Evolutionary conservation across 2,888 invertebrate genomes (phyloP), one percentile per base, ranked within the genome.

Genomic region (Metacarcinus magister): DNA sequence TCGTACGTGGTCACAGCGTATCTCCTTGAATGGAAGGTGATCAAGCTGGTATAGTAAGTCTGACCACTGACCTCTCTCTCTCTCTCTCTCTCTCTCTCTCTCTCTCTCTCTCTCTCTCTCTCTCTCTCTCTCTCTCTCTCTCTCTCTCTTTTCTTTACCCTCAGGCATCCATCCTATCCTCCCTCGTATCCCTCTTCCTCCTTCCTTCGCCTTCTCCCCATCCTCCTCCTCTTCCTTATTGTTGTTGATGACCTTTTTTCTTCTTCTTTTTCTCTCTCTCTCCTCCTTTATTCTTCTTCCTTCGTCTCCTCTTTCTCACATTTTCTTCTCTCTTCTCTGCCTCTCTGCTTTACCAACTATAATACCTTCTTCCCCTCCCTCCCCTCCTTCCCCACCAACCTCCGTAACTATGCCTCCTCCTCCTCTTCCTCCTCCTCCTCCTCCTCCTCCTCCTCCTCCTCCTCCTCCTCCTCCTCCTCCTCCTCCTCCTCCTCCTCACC

Each of bases 61-160:
- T n/a, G 75, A 19, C 75, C 10, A n/a, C n/a, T 87, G 39, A 32
- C 39, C 87, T 32, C 90, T 87, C 87, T 23, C 87, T 19, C 28
- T 32, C 87, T 23, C 87, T 23, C 23, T 32, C 87, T n/a, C 87
- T 23, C 10, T 32, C 87, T 10, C n/a, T 39, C 39, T 39, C 39
- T 39, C 39, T 39, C 39, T 39, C 39, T 39, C 87, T 28, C 87
- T 39, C 90, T 39, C n/a, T 44, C 90, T 39, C 90, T n/a, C 19
- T 44, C 90, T 16, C 39, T 90, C 90, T 90, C 90, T 90, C 90
- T 90, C 90, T 90, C 39, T 39, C 90, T 90, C 90, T 90, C 90
- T 43, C 32, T 90, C 39, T 48, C 91, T 44, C 48, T 48, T 23
- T 67, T 23, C n/a, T 23, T 67, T 23, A 5, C 23, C n/a, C 67